phyloP scores from a whole-genome alignment of 2,888 invertebrate genomes.

The Aproaerema taeniolella region DNA sequence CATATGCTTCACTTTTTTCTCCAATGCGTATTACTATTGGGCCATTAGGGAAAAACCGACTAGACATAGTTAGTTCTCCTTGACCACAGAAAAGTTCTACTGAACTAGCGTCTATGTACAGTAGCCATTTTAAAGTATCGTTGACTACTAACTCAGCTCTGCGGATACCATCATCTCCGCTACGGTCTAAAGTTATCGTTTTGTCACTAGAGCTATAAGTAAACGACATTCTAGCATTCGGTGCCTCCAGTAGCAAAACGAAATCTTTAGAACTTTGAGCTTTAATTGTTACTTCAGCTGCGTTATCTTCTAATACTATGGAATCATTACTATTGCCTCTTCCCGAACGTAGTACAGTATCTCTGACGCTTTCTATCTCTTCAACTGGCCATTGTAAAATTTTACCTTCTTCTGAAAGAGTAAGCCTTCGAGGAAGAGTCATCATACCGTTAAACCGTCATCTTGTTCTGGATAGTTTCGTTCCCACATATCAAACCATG shows the following conservation, averaged over 20 bases:
- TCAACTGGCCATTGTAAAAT: slow-evolving; percentile 45
- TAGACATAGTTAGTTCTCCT: slow-evolving; percentile 51
- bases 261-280: slow-evolving; percentile 29
- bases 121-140: slow-evolving; percentile 27
- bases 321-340: slow-evolving; percentile 10
- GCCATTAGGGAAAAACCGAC: slow-evolving; percentile 43
- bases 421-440: slow-evolving; percentile 50
- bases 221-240: slow-evolving; percentile 31
- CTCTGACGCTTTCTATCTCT: slow-evolving; percentile 29
- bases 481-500: slow-evolving; percentile 69
- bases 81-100: slow-evolving; percentile 46
- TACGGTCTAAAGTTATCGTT: slow-evolving; percentile 45
- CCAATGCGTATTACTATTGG: slow-evolving; percentile 29
- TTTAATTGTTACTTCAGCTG: slow-evolving; percentile 41
- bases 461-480: slow-evolving; percentile 46
- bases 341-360: slow-evolving; percentile 28
- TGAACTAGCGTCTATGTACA: slow-evolving; percentile 52
- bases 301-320: slow-evolving; percentile 34
- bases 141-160: slow-evolving; percentile 44
- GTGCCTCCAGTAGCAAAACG: slow-evolving; percentile 36
- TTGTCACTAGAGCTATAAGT: slow-evolving; percentile 32
- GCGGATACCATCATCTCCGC: slow-evolving; percentile 46
- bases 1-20: slow-evolving; percentile 22
- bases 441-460: slow-evolving; percentile 59
- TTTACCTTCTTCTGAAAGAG: slow-evolving; percentile 26